phyloP scores from a whole-genome alignment of 2,888 invertebrate species.

The Drosophila vallismaia region DNA sequence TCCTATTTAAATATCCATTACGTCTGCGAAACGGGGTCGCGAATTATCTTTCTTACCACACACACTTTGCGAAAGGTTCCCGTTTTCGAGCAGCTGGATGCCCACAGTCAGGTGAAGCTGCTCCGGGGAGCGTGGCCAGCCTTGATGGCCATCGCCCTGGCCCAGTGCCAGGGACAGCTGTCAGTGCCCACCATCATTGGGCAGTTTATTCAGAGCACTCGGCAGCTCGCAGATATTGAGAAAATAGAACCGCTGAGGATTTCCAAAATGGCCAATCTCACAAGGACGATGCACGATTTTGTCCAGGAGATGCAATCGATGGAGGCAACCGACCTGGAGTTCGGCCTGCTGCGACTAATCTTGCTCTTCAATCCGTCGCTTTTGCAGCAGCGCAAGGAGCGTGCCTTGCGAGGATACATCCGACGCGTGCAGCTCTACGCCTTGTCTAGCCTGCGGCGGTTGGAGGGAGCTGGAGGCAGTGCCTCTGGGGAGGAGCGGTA shows the following conservation, averaged over 20 bases:
- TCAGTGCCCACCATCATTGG: conserved; percentile 92
- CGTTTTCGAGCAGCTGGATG: conserved; percentile 91
- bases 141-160: conserved; percentile 94
- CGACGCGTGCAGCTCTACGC: conserved; percentile 80
- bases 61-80: conserved; percentile 95
- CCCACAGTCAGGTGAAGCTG: conserved; percentile 92
- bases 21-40: conserved; percentile 96
- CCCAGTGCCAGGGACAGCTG: conserved; percentile 90
- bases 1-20: conserved; percentile 97
- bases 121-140: conserved; percentile 96
- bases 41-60: conserved; percentile 94
- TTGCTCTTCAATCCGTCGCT: conserved; percentile 92
- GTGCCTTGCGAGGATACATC: conserved; percentile 70
- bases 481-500: conserved; percentile 84
- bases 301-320: conserved; percentile 89
- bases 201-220: conserved; percentile 88
- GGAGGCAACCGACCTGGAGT: conserved; percentile 92
- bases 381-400: conserved; percentile 75
- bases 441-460: conserved; percentile 71
- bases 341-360: conserved; percentile 93
- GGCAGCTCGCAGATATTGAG: conserved; percentile 84
- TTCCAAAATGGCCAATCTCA: conserved; percentile 90
- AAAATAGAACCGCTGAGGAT: conserved; percentile 91
- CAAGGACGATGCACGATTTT: conserved; percentile 93
- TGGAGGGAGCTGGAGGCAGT: conserved; percentile 46